Evolutionary conservation across 2,113 vertebrate species (phyloP), one percentile per base, ranked within the genome.

Genomic region (Gopherus flavomarginatus): DNA sequence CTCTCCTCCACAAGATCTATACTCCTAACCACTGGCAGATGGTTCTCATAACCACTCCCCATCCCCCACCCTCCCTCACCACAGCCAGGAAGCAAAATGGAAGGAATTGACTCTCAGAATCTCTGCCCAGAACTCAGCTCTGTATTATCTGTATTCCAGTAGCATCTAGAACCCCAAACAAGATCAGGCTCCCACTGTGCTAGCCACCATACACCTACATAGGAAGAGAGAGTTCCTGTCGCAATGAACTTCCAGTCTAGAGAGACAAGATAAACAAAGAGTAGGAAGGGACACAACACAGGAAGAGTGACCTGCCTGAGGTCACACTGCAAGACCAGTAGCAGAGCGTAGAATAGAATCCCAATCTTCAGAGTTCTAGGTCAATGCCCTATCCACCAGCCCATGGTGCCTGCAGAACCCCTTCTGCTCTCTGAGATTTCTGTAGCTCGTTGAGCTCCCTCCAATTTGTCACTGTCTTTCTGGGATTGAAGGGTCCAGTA

Each of bases 1-100:
- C 77, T 3, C 12, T n/a, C 44, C 52, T 47, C 89, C 54, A 2
- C 75, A 77, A 24, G 0, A 2, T 1, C n/a, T n/a, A 72, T 17
- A 38, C 16, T n/a, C 35, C 17, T 38, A 38, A 38, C 35, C 65
- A 38, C 19, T 5, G 9, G 19, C n/a, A n/a, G 65, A 17, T 21
- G 49, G n/a, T 1, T 8, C 49, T 27, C 44, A 0, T 2, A 11
- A 3, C 49, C 24, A 11, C 44, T 1, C 0, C 3, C 11, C 1
- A 24, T 26, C 17, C 29, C 29, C 26, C 49, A 50, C 13, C 14
- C 50, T 14, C 72, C 17, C 27, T 59, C 27, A 59, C 19, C 19
- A 38, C 16, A 38, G 65, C 65, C 65, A 72, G 8, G 65, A 72
- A 72, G 65, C 17, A 19, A 72, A 72, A 72, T 21, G n/a, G n/a